Evolutionary conservation across 2,113 vertebrate genomes (phyloP).

Genomic region (Engystomops pustulosus): DNA sequence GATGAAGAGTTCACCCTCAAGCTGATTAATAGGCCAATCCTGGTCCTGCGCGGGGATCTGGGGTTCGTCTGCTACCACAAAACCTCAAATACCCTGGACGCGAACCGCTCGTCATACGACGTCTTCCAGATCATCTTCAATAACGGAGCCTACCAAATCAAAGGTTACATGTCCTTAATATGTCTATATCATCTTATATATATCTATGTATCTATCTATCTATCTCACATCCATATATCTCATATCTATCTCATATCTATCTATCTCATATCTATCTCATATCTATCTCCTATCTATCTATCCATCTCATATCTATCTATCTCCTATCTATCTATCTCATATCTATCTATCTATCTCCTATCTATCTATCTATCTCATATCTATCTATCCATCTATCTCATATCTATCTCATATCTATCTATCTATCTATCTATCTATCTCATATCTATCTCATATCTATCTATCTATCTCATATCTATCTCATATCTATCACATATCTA

Average conservation of each 20-base stretch:
- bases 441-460: neutral
- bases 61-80: slow-evolving; percentile 94
- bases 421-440: neutral
- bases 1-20: slow-evolving; percentile 90
- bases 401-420: neutral
- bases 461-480: neutral
- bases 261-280: neutral
- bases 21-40: slow-evolving; percentile 93
- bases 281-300: slow-evolving; percentile 6
- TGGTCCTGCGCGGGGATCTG: slow-evolving; percentile 88
- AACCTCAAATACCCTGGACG: slow-evolving; percentile 88
- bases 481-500: neutral
- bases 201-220: neutral
- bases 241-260: neutral
- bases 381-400: neutral
- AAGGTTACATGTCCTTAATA: slow-evolving; percentile 75
- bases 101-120: slow-evolving; percentile 90
- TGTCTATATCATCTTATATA: neutral
- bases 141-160: slow-evolving; percentile 91
- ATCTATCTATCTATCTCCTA: neutral
- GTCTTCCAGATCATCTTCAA: slow-evolving; percentile 90
- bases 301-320: neutral
- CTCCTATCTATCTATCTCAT: neutral
- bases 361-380: neutral
- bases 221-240: neutral